Conservation (phyloP, 2,113 vertebrate genomes). For the Etia nguti region DNA sequence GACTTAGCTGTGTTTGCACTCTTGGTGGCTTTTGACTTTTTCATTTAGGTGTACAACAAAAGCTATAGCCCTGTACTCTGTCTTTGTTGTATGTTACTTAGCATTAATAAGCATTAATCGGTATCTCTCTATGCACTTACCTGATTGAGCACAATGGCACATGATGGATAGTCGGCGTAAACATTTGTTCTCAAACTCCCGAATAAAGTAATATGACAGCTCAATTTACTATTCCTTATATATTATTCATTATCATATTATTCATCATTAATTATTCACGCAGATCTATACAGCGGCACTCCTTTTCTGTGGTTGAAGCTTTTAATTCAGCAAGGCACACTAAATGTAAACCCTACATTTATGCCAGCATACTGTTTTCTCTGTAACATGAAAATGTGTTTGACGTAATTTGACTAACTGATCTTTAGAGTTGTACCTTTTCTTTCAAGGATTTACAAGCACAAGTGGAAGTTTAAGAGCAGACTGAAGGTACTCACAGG, state of each 20-base stretch:
- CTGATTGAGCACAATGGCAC: accelerated
- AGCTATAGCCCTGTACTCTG: neutral
- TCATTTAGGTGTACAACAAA: neutral
- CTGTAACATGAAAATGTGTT: neutral
- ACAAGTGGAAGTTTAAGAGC: neutral
- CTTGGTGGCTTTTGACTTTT: neutral
- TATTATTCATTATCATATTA: conserved; percentile 39
- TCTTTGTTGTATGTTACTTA: neutral
- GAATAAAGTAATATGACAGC: conserved; percentile 2
- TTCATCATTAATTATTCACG: conserved; percentile 33
- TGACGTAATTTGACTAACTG: neutral
- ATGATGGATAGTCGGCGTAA: neutral
- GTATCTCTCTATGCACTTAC: neutral
- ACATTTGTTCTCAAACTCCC: neutral
- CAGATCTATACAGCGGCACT: neutral
- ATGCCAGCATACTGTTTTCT: neutral
- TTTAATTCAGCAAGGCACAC: neutral
- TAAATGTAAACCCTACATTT: neutral
- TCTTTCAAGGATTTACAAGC: neutral
- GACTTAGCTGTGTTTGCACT: neutral
- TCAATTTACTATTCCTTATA: conserved; percentile 4
- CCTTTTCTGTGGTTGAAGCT: neutral
- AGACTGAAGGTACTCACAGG: conserved; percentile 69
- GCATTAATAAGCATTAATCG: neutral
- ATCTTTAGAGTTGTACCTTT: neutral